phyloP scores from a whole-genome alignment of 1,140 invertebrate genomes.

The Sinella curviseta region DNA sequence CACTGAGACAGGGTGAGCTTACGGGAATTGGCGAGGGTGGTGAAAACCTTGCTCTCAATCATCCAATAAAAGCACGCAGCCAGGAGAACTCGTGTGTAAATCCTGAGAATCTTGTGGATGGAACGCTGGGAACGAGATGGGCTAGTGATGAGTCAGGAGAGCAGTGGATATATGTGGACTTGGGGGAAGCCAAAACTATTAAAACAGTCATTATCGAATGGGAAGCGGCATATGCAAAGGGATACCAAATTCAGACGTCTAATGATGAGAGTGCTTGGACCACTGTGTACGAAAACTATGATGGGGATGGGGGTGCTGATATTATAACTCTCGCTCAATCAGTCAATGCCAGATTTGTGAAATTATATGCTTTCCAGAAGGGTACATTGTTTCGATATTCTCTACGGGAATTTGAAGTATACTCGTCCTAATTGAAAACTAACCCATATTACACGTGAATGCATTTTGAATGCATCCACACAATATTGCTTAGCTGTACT shows the following conservation, averaged over 20 bases:
- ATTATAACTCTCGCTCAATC: background rate
- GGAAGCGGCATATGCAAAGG: slow-evolving; percentile 34
- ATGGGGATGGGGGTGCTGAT: slow-evolving; percentile 25
- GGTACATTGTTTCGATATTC: slow-evolving; percentile 36
- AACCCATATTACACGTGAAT: no score
- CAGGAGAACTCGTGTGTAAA: background rate
- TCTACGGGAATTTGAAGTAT: slow-evolving; percentile 31
- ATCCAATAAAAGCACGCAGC: slow-evolving; percentile 3
- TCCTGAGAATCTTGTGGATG: slow-evolving; percentile 24
- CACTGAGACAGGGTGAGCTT: slow-evolving; percentile 28
- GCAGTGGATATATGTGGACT: slow-evolving; percentile 38
- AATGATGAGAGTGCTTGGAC: slow-evolving; percentile 19
- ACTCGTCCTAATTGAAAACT: background rate
- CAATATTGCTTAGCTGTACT: no score
- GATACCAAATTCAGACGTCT: slow-evolving; percentile 34
- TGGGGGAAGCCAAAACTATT: background rate
- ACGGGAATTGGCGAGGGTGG: background rate
- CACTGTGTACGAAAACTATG: slow-evolving; percentile 36
- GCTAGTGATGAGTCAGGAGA: background rate
- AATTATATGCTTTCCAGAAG: slow-evolving; percentile 31
- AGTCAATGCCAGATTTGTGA: slow-evolving; percentile 14
- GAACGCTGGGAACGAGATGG: slow-evolving; percentile 21
- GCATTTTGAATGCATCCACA: no score
- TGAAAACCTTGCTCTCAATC: slow-evolving; percentile 29
- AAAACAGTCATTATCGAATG: slow-evolving; percentile 19